Conservation (phyloP, 2,797 vertebrate genomes). For the Novumbra hubbsi region DNA sequence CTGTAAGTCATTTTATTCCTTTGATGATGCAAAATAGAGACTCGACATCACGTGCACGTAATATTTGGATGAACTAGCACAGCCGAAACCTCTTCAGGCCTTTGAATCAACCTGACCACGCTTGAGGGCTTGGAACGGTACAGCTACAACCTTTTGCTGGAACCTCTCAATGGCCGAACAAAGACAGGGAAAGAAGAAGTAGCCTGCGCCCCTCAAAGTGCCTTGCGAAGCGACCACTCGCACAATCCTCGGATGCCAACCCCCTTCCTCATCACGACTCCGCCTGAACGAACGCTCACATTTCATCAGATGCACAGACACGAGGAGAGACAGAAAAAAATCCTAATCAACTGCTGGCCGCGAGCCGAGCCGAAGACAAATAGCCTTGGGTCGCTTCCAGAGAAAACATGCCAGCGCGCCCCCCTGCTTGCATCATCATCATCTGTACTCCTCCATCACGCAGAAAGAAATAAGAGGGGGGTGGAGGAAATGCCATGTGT, state of each 20-base stretch:
- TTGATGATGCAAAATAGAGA: neutral
- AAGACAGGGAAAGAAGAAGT: neutral
- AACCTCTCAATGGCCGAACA: neutral
- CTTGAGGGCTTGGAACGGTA: neutral
- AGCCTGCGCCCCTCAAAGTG: neutral
- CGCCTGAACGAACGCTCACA: conserved; percentile 56
- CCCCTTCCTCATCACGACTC: conserved; percentile 14
- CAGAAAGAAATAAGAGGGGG: conserved; percentile 12
- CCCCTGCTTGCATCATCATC: conserved; percentile 2
- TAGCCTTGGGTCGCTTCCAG: conserved; percentile 51
- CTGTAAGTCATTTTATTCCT: neutral
- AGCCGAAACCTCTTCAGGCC: neutral
- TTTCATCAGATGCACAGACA: conserved; percentile 61
- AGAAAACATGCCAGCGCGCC: conserved; percentile 21
- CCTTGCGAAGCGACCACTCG: neutral
- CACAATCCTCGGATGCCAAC: neutral
- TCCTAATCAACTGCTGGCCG: conserved; percentile 62
- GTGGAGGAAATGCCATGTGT: conserved; percentile 4
- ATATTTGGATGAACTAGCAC: neutral
- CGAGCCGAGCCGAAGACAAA: conserved; percentile 63
- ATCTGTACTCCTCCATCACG: neutral
- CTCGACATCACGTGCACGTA: neutral
- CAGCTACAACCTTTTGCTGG: neutral
- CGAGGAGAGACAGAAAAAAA: conserved; percentile 51
- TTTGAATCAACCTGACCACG: neutral